A percentile compares a stretch with the other conserved stretches of the same genome.
phyloP scores from a whole-genome alignment of 1,140 invertebrate species.

The Homarus americanus region DNA sequence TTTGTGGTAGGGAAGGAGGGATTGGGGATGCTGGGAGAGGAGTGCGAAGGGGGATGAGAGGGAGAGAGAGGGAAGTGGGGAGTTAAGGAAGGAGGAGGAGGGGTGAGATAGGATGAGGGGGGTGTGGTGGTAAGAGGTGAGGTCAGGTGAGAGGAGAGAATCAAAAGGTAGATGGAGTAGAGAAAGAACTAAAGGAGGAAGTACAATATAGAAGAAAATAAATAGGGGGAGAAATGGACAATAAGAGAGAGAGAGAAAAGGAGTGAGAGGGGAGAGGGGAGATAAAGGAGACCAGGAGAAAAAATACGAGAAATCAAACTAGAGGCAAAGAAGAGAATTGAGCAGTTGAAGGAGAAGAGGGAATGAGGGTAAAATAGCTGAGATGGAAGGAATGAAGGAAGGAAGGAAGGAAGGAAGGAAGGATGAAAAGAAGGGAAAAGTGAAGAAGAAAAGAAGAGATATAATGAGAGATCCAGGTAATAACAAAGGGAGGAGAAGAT shows the following conservation, averaged over 20 bases:
- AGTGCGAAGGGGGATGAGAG: background rate
- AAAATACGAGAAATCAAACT: too few relatives aligned
- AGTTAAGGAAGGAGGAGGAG: background rate
- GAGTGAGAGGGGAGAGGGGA: background rate
- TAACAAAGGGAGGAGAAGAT: too few relatives aligned
- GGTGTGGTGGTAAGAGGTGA: too few relatives aligned
- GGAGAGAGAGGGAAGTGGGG: background rate
- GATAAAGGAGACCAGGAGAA: too few relatives aligned
- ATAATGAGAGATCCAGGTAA: too few relatives aligned
- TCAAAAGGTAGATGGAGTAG: background rate
- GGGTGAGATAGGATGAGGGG: background rate
- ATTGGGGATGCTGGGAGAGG: background rate
- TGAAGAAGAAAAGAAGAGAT: too few relatives aligned
- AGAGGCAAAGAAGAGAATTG: background rate
- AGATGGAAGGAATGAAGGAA: background rate
- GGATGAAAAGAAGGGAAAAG: too few relatives aligned
- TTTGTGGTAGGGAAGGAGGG: background rate
- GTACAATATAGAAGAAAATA: background rate
- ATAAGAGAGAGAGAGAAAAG: background rate
- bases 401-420: background rate
- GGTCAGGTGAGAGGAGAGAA: background rate
- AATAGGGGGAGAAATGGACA: background rate
- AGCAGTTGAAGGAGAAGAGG: background rate
- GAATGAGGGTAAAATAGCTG: background rate
- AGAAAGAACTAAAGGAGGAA: background rate